These are phyloP conservation scores for Ciconia stormi DNA, from an alignment of 2,113 vertebrate species.

Conservation along the genomic window DNA sequence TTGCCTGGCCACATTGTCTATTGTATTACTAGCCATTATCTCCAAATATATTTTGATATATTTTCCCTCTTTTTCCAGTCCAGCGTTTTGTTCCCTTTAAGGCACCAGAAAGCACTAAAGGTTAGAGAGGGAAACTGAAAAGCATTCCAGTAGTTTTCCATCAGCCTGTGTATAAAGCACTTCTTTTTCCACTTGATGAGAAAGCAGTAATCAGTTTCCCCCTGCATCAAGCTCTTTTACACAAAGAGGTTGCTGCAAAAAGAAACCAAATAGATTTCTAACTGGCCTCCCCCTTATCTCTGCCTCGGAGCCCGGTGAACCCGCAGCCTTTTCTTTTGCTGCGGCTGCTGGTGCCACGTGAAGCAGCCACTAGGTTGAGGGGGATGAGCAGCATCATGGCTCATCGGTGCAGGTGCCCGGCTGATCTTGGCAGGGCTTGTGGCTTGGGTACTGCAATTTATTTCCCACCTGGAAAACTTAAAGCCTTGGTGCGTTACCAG, in stretches of 20 bases:
- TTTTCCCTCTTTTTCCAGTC: background rate
- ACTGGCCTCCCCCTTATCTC: constrained; percentile 15
- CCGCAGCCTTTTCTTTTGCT: background rate
- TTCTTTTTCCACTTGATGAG: constrained; percentile 60
- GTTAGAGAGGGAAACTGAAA: constrained; percentile 41
- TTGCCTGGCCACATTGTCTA: background rate
- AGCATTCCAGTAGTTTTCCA: constrained; percentile 65
- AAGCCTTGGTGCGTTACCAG: background rate
- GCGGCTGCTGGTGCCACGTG: background rate
- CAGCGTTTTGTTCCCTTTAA: constrained; percentile 38
- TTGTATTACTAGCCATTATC: constrained; percentile 36
- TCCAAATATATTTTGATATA: constrained; percentile 51
- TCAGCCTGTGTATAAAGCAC: constrained; percentile 49
- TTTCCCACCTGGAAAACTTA: background rate
- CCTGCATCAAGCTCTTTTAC: constrained; percentile 37
- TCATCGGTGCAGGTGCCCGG: fast-evolving
- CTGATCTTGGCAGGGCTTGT: background rate
- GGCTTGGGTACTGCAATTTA: background rate
- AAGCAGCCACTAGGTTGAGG: background rate
- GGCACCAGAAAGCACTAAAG: constrained; percentile 24
- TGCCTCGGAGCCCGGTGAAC: background rate
- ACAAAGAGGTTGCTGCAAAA: constrained; percentile 40
- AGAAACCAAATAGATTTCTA: constrained; percentile 40
- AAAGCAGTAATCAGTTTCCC: constrained; percentile 56
- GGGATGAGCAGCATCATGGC: background rate